These are phyloP conservation scores for Dendrolimus pini DNA, from an alignment of 2,888 invertebrate species.

Conservation along the genomic window DNA sequence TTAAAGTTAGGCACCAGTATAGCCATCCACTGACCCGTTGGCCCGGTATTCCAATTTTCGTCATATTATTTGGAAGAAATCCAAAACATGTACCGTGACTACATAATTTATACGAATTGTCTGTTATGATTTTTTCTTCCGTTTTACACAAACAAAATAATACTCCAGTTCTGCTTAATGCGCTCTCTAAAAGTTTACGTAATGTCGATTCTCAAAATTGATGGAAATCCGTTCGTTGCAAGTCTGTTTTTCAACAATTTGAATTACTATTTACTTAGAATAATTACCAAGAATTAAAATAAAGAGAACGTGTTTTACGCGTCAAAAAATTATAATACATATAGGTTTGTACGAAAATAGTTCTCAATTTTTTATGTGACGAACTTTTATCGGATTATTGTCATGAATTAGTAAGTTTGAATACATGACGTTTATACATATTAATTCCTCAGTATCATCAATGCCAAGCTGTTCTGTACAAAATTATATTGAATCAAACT, in stretches of 20 bases:
- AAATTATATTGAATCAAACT: no score
- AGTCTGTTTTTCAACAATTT: neutral
- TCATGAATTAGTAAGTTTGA: no score
- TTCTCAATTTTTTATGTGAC: no score
- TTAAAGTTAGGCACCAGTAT: neutral
- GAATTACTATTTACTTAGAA: neutral
- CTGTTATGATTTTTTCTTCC: neutral
- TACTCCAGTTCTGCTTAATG: neutral
- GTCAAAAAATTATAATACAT: no score
- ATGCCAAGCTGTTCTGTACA: no score
- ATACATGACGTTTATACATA: no score
- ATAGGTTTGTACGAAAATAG: no score
- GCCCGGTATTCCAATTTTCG: neutral
- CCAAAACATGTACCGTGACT: neutral
- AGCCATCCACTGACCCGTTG: neutral
- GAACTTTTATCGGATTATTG: no score
- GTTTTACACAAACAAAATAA: neutral
- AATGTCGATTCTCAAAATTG: neutral
- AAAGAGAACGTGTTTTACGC: no score
- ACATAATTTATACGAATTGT: neutral
- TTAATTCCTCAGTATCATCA: no score
- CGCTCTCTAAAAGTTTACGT: neutral
- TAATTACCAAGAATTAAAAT: neutral
- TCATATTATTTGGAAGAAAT: neutral
- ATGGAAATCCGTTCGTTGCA: neutral